Evolutionary conservation across 2,888 invertebrate genomes (phyloP).

Genomic region (Parascotia fuliginaria): DNA sequence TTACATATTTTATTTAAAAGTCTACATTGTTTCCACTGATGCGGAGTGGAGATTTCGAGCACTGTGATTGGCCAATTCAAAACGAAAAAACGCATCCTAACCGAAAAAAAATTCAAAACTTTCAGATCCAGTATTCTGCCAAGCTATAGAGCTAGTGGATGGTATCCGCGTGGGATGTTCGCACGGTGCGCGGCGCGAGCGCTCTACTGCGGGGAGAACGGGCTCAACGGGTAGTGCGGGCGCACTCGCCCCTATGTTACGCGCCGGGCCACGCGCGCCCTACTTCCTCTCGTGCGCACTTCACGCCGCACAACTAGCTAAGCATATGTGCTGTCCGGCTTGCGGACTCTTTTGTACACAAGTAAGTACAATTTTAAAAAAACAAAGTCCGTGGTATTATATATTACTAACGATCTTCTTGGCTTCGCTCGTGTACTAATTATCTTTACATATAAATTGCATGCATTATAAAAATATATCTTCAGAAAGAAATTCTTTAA

Average conservation of each 20-base stretch:
- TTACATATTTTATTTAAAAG: too few species aligned
- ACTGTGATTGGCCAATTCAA: too few species aligned
- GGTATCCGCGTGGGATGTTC: constrained; percentile 92
- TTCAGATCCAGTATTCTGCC: constrained; percentile 88
- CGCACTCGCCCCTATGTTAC: constrained; percentile 81
- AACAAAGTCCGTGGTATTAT: too few species aligned
- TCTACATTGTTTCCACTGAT: too few species aligned
- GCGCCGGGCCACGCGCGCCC: constrained; percentile 91
- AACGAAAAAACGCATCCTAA: not conserved
- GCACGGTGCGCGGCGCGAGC: constrained; percentile 80
- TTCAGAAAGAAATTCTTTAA: too few species aligned
- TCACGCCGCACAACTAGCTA: constrained; percentile 90
- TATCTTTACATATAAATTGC: too few species aligned
- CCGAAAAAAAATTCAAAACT: not conserved
- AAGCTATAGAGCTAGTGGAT: constrained; percentile 91
- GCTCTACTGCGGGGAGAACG: constrained; percentile 50
- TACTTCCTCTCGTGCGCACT: constrained; percentile 92
- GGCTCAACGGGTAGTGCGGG: constrained; percentile 4
- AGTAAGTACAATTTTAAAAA: constrained; percentile 73
- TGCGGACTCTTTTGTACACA: constrained; percentile 96
- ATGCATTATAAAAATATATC: too few species aligned
- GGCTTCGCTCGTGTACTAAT: too few species aligned
- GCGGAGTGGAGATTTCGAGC: too few species aligned
- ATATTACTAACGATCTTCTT: too few species aligned
- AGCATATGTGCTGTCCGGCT: constrained; percentile 95